phyloP scores from a whole-genome alignment of 2,113 vertebrate genomes.

The Mustela nigripes region DNA sequence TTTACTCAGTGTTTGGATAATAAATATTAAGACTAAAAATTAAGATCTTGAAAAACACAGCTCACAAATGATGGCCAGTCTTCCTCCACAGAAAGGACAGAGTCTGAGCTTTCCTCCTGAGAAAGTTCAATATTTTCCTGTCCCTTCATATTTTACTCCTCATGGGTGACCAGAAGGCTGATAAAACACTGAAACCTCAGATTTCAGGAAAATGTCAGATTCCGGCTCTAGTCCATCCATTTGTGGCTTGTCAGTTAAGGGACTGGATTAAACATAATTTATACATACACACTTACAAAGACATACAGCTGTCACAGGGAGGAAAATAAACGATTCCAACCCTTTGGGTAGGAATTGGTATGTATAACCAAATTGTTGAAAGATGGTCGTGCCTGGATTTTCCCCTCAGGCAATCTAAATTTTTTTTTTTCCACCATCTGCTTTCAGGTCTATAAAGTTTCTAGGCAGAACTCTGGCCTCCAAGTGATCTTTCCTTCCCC shows the following conservation, averaged over 20 bases:
- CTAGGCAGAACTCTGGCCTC: not conserved
- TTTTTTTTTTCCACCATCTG: not conserved
- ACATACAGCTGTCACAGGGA: not conserved
- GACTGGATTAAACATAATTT: not conserved
- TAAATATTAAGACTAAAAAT: conserved; percentile 15
- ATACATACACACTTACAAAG: not conserved
- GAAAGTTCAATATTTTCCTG: not conserved
- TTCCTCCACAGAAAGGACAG: not conserved
- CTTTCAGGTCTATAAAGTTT: not conserved
- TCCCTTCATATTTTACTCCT: not conserved
- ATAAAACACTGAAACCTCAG: not conserved
- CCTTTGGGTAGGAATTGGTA: not conserved
- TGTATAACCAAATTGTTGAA: not conserved
- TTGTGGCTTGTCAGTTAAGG: not conserved
- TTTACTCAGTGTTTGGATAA: not conserved
- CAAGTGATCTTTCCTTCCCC: not conserved
- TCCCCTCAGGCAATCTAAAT: not conserved
- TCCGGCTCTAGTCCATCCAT: not conserved
- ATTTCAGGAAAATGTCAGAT: not conserved
- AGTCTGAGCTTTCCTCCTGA: not conserved
- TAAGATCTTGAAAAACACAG: conserved; percentile 10
- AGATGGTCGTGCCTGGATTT: not conserved
- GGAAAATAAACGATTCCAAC: not conserved
- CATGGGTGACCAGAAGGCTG: not conserved
- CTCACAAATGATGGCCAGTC: not conserved